Base-by-base conservation (phyloP, 1,140 invertebrate species). In the Monochamus saltuarius region DNA sequence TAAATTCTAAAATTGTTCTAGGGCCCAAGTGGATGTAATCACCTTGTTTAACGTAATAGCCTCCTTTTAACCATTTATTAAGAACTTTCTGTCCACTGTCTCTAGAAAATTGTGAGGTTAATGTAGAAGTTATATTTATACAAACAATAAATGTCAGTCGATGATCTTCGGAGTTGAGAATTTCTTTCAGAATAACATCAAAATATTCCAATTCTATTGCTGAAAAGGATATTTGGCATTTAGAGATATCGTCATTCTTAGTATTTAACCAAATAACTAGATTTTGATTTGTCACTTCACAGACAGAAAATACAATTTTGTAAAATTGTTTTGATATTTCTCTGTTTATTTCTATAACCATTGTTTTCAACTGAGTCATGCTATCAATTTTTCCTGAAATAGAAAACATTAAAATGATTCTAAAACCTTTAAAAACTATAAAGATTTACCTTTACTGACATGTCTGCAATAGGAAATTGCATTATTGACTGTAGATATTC, bases 191-290 rank as follows among this genome's bases (percentile, higher is more conserved):
- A 37, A 73, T 58, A 10, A 47, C 58, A 40, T 73, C 62, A 55
- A 73, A 73, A 62, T 71, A 73, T 55, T 73, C 67, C 22, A 71
- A 46, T 54, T 73, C 69, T 17, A 66, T 36, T 7, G 62, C 16
- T 14, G 58, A 63, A 61, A 59, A 73, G 7, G 56, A 59, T 16
- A 46, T 59, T 17, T 70, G 67, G 8, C 62, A 42, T 46, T 64
- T 66, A 34, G 66, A 62, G 19, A 71, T 56, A 13, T 68, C 46
- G 60, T 73, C 71, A 56, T 64, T 66, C 56, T 64, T 67, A 16
- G 62, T 62, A 55, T 73, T 71, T 7, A 68, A 11, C 65, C 68
- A 67, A 19, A 70, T 37, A 7, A 73, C 16, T 9, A 63, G 16
- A n/a, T 66, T 47, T 49, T 70, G 22, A 22, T 62, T 55, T 8